phyloP scores from a whole-genome alignment of 2,113 vertebrate species.

The Herpetotheres cachinnans region DNA sequence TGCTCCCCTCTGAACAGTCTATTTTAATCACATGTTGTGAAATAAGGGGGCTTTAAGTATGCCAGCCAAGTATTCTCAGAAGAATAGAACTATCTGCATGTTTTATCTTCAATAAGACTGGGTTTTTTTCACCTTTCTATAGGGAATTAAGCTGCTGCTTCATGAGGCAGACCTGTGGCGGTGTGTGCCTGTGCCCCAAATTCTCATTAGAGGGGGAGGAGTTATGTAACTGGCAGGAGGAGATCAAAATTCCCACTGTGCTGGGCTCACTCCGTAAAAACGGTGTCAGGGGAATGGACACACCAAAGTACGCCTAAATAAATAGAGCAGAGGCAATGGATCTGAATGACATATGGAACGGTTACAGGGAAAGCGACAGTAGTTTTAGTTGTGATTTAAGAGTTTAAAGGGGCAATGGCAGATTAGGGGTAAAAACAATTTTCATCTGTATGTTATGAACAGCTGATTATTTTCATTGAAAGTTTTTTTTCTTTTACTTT shows the following conservation, averaged over 20 bases:
- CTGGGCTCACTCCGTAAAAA: background rate
- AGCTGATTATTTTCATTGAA: background rate
- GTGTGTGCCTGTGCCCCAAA: background rate
- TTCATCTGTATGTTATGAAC: background rate
- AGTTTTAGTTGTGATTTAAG: background rate
- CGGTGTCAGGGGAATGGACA: background rate
- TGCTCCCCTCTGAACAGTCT: background rate
- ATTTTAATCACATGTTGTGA: background rate
- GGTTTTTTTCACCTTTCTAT: background rate
- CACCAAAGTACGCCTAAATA: background rate
- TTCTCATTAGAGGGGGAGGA: background rate
- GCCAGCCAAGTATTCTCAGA: background rate
- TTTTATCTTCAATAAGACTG: background rate
- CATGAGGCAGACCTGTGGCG: background rate
- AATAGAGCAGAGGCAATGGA: background rate
- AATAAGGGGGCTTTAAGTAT: background rate
- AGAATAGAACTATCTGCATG: background rate
- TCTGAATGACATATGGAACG: background rate
- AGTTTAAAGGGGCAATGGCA: background rate
- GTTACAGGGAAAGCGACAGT: background rate
- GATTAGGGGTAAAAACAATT: background rate
- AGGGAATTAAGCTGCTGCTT: background rate
- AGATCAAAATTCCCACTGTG: background rate
- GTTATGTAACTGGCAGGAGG: background rate
- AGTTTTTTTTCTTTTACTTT: background rate